phyloP scores from a whole-genome alignment of 1,140 invertebrate species.

The Condylostylus longicornis region DNA sequence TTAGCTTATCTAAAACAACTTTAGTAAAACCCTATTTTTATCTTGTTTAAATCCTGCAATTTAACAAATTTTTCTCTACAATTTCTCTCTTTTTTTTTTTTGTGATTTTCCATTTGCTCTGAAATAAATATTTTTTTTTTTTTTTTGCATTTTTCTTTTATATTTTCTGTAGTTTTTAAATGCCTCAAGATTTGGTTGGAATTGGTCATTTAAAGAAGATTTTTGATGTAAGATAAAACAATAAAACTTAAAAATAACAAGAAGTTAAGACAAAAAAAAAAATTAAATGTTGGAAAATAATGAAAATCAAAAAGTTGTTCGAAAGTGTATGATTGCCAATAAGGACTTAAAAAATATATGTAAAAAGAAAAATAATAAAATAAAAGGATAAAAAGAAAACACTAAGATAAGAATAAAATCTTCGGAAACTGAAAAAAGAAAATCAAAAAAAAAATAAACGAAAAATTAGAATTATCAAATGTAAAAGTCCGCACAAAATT shows the following conservation, averaged over 20 bases:
- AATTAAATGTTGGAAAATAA: too few species aligned
- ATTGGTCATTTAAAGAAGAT: slow-evolving; percentile 6
- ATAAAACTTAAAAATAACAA: too few species aligned
- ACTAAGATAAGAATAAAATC: neutral
- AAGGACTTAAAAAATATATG: neutral
- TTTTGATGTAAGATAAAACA: slow-evolving; percentile 4
- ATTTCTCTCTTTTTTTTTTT: too few species aligned
- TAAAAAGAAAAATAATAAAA: neutral
- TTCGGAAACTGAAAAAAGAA: too few species aligned
- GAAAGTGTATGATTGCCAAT: neutral
- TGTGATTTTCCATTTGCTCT: too few species aligned
- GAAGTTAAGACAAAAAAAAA: too few species aligned
- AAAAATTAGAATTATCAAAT: too few species aligned
- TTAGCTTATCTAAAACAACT: slow-evolving; percentile 1
- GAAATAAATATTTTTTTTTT: slow-evolving; percentile 1
- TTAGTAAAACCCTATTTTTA: neutral
- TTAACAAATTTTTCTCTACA: slow-evolving; percentile 5
- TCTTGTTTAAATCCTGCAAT: slow-evolving; percentile 4
- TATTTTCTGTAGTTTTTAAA: too few species aligned
- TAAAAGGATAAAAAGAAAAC: neutral
- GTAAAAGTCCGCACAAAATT: too few species aligned
- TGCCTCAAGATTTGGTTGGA: slow-evolving; percentile 3
- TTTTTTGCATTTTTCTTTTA: too few species aligned
- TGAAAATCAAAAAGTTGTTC: too few species aligned
- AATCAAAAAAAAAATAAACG: too few species aligned